Evolutionary conservation across 1,140 invertebrate genomes (phyloP), one percentile per base, ranked within the genome.

Genomic region (Lordiphosa clarofinis): DNA sequence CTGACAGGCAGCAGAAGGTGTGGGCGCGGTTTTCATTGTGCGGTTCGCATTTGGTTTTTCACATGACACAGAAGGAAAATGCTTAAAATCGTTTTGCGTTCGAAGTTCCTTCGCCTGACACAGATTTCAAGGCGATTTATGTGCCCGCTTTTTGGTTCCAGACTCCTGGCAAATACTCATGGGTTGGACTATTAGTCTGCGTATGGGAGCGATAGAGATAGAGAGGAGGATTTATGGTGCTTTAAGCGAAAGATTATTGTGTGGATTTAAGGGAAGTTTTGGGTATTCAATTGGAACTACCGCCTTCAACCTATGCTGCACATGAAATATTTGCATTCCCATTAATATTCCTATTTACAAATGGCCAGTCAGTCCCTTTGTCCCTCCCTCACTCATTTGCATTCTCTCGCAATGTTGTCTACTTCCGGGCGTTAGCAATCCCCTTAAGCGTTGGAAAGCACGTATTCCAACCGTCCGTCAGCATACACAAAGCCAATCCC

Each of bases 121-220:
- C 54, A 56, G 62, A 76, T 76, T 76, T 67, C 52, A 40, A 52
- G 54, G 54, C 61, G 56, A 71, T 75, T 67, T 71, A 62, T 62
- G 56, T 44, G 60, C 35, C 43, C 40, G 43, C 21, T 12, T 56
- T 59, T 58, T 36, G 7, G 15, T 24, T 68, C 65, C 63, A 60
- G 65, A 13, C 13, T 60, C 40, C 68, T 55, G 64, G 64, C 64
- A 68, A 50, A 67, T 67, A 62, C 44, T 24, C 21, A 40, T 46
- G 49, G 39, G 11, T 11, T 64, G 31, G 31, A 36, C 35, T n/a
- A 13, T 10, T 37, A 11, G 10, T 50, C 21, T n/a, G 37, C 12
- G 19, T 9, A 15, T n/a, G 10, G n/a, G 33, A 10, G 28, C 10
- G 6, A 42, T 15, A n/a, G 9, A 19, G 28, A 6, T 5, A 21